Evolutionary conservation across 2,888 invertebrate species (phyloP), one percentile per base, ranked within the genome.

Genomic region (Lasioglossum figueresi): DNA sequence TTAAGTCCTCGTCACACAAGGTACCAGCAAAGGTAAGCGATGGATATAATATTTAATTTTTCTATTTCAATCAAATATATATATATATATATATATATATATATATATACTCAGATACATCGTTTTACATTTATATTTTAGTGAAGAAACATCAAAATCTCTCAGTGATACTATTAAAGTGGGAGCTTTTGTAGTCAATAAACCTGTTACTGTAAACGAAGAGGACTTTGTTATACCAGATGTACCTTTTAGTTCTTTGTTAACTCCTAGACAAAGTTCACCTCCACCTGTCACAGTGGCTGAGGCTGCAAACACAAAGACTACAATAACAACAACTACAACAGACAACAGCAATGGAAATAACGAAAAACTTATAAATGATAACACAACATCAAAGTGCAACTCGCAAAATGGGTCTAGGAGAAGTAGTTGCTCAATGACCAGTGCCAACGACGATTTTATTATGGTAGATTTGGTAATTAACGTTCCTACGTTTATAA

Each of bases 131-230:
- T 82, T 48, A 43, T 81, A 74, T 95, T 95, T 72, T 92, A 96
- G 96, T 82, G 97, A 97, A 56, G 97, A 97, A 90, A 97, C 96
- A 89, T 96, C 96, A 76, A 96, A 97, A 70, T 97, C 97, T 79
- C 95, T 98, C 74, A 96, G 96, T 82, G 97, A 97, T 90, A 97
- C 97, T 0, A 95, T 98, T 93, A 97, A 97, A 88, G 96, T 97
- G 0, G 98, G 98, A 68, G 98, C 98, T 1, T 98, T 98, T 94
- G 97, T 97, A 10, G 97, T 97, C 90, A 95, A 96, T 48, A 96
- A 96, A n/a, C 96, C 96, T 93, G 95, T 97, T 75, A 96, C 92
- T 85, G 92, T 94, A 96, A 93, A 95, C 23, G 96, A 96, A 88
- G 96, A 96, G 59, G 96, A 96, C 88, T 95, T 96, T 88, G 95